These are phyloP conservation scores for Bombycilla garrulus DNA, from an alignment of 2,113 vertebrate genomes.

Conservation along the genomic window DNA sequence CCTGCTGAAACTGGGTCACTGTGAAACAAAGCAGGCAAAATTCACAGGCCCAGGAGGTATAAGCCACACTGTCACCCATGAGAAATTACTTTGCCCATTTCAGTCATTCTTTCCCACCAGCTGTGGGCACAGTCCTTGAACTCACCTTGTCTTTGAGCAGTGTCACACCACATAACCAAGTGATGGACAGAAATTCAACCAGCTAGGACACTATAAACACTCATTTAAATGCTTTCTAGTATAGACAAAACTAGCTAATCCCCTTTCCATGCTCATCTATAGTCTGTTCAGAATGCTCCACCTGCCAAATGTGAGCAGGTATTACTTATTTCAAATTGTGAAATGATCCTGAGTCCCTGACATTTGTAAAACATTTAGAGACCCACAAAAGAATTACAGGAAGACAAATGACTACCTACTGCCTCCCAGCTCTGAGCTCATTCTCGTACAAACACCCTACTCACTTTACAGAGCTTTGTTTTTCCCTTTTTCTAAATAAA, in stretches of 20 bases:
- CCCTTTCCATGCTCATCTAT: background rate
- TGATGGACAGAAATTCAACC: background rate
- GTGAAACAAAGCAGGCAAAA: background rate
- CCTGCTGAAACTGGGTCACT: background rate
- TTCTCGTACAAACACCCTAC: background rate
- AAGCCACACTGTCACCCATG: background rate
- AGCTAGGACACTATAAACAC: background rate
- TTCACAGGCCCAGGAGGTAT: background rate
- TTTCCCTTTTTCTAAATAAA: background rate
- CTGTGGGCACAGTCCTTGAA: constrained; percentile 19
- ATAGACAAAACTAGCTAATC: background rate
- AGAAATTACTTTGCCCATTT: background rate
- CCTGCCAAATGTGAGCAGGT: background rate
- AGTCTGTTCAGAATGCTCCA: background rate
- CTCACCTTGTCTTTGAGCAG: background rate
- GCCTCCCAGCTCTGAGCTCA: background rate
- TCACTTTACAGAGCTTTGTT: background rate
- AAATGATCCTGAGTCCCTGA: background rate
- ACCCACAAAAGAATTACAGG: background rate
- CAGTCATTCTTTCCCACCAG: background rate
- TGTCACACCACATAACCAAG: background rate
- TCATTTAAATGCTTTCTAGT: background rate
- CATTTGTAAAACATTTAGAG: background rate
- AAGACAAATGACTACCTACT: background rate
- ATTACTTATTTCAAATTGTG: background rate